Evolutionary conservation across 1,140 invertebrate genomes (phyloP), one percentile per base, ranked within the genome.

Genomic region (Globodera ellingtonae): DNA sequence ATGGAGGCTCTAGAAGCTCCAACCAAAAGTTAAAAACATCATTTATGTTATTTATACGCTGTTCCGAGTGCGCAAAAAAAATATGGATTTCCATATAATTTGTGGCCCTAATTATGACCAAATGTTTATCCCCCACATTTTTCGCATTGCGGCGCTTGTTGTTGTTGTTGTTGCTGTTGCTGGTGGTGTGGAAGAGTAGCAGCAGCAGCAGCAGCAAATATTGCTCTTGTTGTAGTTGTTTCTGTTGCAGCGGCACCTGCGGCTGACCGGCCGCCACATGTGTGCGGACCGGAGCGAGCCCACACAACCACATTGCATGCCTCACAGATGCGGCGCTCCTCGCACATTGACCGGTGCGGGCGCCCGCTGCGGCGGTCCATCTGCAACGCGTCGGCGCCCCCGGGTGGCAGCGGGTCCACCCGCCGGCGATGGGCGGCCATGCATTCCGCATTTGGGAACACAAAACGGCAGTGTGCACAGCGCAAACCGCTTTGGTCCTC

Each of bases 371-470:
- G 67, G 18, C 67, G 67, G 67, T 70, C 67, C 46, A n/a, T n/a
- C n/a, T 9, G 7, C 56, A 59, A 0, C 6, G 13, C 56, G 18
- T 35, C 7, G 4, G 7, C 24, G n/a, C n/a, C 8, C n/a, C n/a
- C n/a, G n/a, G n/a, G n/a, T n/a, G 67, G 67, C 9, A 21, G 67
- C 24, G 46, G 67, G 15, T 35, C 24, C 67, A 70, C 67, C 5
- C 67, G 18, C 6, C 21, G 67, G 10, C 67, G 67, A 18, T 70
- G 67, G 5, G 67, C 67, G 18, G 24, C 67, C 8, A 35, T 24
- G 21, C 67, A 70, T 18, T 70, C 67, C 67, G 46, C 46, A 15
- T 70, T 70, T 35, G 67, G 67, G 56, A 59, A 59, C 56, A 59
- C 56, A 59, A 59, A 59, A 15, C 56, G 56, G 13, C 56, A 59